Percentiles rank a stretch among this genome's conserved stretches.
phyloP scores from a whole-genome alignment of 2,797 vertebrate species.

The Callimico goeldii region DNA sequence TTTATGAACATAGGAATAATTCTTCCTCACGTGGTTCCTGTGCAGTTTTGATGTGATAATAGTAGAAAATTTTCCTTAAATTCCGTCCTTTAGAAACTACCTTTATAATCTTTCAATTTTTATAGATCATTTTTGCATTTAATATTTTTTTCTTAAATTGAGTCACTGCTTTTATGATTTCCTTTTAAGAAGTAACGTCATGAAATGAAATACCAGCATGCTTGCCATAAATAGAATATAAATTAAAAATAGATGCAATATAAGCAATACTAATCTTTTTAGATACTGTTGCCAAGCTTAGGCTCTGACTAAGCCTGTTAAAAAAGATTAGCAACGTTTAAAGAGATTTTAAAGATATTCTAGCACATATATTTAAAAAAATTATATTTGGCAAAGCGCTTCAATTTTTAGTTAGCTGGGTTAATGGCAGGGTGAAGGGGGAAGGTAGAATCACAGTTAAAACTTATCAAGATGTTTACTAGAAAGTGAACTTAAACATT shows the following conservation, averaged over 20 bases:
- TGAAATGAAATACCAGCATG: constrained; percentile 45
- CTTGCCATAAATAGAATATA: constrained; percentile 46
- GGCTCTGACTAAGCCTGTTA: neutral
- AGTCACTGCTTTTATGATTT: constrained; percentile 35
- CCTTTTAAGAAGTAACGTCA: constrained; percentile 27
- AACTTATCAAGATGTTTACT: neutral
- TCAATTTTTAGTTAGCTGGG: neutral
- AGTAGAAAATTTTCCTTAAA: neutral
- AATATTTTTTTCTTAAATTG: constrained; percentile 6
- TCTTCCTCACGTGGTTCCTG: neutral
- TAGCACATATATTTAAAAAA: neutral
- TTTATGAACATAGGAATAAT: neutral
- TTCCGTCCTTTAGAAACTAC: neutral
- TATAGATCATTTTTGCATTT: constrained; percentile 41
- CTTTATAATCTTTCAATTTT: constrained; percentile 49
- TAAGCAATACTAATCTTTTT: constrained; percentile 53
- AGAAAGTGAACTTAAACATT: neutral
- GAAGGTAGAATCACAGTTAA: constrained; percentile 1
- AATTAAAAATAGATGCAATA: constrained; percentile 68
- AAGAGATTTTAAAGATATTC: constrained; percentile 42
- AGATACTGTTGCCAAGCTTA: constrained; percentile 63
- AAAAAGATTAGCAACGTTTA: constrained; percentile 9
- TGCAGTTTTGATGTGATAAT: neutral
- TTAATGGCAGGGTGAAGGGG: neutral
- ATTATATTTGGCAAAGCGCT: neutral